phyloP scores from a whole-genome alignment of 2,113 vertebrate species.

The Sterna hirundo region DNA sequence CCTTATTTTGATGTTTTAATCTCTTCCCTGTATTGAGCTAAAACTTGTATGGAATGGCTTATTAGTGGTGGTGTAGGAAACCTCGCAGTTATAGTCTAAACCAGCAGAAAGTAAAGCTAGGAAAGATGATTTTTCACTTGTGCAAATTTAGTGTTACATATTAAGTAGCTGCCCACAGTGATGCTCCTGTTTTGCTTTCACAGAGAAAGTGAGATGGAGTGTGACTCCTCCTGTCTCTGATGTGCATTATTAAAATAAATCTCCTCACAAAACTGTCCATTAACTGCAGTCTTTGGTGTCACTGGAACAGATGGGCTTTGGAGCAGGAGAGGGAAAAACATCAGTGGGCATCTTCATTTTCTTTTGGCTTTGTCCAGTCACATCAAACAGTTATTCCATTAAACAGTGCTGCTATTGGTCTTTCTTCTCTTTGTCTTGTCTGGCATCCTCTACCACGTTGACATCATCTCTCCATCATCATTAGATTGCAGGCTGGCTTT shows the following conservation, averaged over 20 bases:
- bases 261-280: background rate
- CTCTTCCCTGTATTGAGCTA: background rate
- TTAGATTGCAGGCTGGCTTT: background rate
- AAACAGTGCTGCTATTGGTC: background rate
- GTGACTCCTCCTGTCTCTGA: background rate
- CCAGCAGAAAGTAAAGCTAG: background rate
- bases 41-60: background rate
- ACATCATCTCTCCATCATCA: background rate
- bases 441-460: background rate
- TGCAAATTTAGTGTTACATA: background rate
- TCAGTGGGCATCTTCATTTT: background rate
- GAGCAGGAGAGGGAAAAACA: background rate
- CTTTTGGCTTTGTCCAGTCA: background rate
- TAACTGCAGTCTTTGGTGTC: background rate
- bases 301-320: background rate
- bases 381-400: background rate
- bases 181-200: background rate
- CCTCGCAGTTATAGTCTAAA: background rate
- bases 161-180: background rate
- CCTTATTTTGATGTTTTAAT: background rate
- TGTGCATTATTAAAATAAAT: background rate
- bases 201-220: background rate
- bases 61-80: background rate
- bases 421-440: background rate
- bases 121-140: background rate